Conservation (phyloP, 1,140 invertebrate species). For the Micrasema longulum region DNA sequence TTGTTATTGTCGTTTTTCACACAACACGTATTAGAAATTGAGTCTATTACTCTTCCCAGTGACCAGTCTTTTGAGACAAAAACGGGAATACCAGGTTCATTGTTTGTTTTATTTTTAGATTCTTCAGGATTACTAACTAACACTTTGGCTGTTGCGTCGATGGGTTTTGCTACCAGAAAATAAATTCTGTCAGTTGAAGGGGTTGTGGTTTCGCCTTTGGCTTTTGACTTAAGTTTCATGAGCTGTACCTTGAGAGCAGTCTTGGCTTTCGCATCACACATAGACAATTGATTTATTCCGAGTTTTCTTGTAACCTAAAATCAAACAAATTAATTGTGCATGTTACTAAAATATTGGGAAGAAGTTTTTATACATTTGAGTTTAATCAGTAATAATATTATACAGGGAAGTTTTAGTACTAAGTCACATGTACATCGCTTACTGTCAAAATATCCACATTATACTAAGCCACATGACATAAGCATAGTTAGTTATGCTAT, state of each 20-base stretch:
- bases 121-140: not conserved
- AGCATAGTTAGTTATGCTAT: too few species aligned
- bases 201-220: slow-evolving; percentile 44
- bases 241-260: slow-evolving; percentile 50
- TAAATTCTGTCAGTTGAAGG: slow-evolving; percentile 45
- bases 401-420: too few species aligned
- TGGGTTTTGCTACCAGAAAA: slow-evolving; percentile 43
- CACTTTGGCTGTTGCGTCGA: slow-evolving; percentile 18
- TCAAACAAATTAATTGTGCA: too few species aligned
- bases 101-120: not conserved
- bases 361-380: too few species aligned
- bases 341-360: too few species aligned
- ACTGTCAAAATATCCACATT: too few species aligned
- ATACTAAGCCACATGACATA: too few species aligned
- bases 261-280: slow-evolving; percentile 40
- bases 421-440: too few species aligned
- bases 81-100: slow-evolving; percentile 28
- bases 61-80: slow-evolving; percentile 49
- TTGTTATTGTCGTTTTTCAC: slow-evolving; percentile 51
- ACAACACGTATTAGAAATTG: slow-evolving; percentile 40
- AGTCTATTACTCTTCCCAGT: slow-evolving; percentile 50
- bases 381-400: too few species aligned
- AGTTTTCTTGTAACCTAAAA: slow-evolving; percentile 47
- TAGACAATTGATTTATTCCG: slow-evolving; percentile 44
- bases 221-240: slow-evolving; percentile 53